Conservation (phyloP, 2,888 invertebrate genomes). For the Latheticus oryzae region DNA sequence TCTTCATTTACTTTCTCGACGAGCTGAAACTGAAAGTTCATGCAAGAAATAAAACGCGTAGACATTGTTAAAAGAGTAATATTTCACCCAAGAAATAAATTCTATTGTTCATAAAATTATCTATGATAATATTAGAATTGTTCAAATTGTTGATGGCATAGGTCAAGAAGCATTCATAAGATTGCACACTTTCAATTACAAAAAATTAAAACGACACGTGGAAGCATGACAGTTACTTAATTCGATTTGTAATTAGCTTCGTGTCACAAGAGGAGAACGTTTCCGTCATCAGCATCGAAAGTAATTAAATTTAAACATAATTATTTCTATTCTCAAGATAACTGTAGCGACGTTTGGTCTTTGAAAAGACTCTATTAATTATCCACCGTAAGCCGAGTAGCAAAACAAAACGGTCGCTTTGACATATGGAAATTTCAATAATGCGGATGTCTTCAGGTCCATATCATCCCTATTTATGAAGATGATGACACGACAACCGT, state of each 20-base stretch:
- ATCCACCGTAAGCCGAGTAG: slow-evolving; percentile 27
- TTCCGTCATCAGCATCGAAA: slow-evolving; percentile 14
- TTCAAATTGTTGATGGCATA: slow-evolving; percentile 23
- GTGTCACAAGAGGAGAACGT: not conserved
- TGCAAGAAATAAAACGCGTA: slow-evolving; percentile 16
- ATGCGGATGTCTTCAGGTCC: slow-evolving; percentile 18
- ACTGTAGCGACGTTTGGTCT: not conserved
- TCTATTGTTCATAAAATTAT: slow-evolving; percentile 1
- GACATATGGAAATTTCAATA: slow-evolving; percentile 20
- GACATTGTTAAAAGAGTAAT: slow-evolving; percentile 10
- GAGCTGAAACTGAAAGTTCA: too few species aligned
- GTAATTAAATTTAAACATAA: slow-evolving; percentile 29
- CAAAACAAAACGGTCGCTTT: slow-evolving; percentile 25
- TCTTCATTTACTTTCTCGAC: not conserved
- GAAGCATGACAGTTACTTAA: not conserved
- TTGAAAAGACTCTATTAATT: slow-evolving; percentile 24
- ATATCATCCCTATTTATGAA: slow-evolving; percentile 14
- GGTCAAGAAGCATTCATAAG: slow-evolving; percentile 27
- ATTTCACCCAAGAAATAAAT: slow-evolving; percentile 15
- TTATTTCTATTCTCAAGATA: slow-evolving; percentile 8
- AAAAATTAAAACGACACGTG: not conserved
- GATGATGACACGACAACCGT: slow-evolving; percentile 21
- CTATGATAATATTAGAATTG: slow-evolving; percentile 15
- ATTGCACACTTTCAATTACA: slow-evolving; percentile 8
- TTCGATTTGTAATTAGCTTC: not conserved